Base-by-base conservation (phyloP, 2,888 invertebrate species). In the Ditula angustiorana region DNA sequence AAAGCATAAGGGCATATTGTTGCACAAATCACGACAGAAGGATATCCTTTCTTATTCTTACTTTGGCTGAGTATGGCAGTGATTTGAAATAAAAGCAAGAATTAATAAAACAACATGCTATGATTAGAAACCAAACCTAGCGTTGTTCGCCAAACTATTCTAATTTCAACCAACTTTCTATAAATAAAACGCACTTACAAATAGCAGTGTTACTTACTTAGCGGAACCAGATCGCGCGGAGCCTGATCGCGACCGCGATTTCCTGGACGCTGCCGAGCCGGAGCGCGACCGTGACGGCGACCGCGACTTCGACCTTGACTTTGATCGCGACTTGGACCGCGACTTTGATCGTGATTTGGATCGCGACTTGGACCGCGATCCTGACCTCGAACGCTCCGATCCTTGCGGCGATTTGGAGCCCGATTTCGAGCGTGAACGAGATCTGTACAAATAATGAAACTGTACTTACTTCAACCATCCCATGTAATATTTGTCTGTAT, bases 381-480 rank as follows among this genome's bases (percentile, higher is more conserved):
- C 68, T 0, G 76, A 76, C 23, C 71, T 66, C 5, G 67, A 66
- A 1, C 72, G 69, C 19, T 67, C 71, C 16, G 68, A 65, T 2
- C 68, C 67, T n/a, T 64, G 61, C 1, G 70, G 74, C 0, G 86
- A 84, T 41, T 73, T 74, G 0, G 86, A 86, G 2, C 72, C 69
- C 0, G 94, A 90, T 73, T 88, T 87, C 1, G 90, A 89, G 5
- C 87, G 83, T 8, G 90, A 89, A 2, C 85, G 82, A 10, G 88
- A 86, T 53, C 86, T 86, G 66, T 5, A 19, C 19, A 75, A 0
- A 13, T 35, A 11, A n/a, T n/a, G n/a, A n/a, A n/a, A n/a, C n/a
- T n/a, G n/a, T n/a, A n/a, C n/a, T n/a, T n/a, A n/a, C n/a, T n/a
- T n/a, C n/a, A n/a, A n/a, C n/a, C n/a, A n/a, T n/a, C n/a, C n/a